Conservation (phyloP, 2,888 invertebrate species). For the Perdita meconis region DNA sequence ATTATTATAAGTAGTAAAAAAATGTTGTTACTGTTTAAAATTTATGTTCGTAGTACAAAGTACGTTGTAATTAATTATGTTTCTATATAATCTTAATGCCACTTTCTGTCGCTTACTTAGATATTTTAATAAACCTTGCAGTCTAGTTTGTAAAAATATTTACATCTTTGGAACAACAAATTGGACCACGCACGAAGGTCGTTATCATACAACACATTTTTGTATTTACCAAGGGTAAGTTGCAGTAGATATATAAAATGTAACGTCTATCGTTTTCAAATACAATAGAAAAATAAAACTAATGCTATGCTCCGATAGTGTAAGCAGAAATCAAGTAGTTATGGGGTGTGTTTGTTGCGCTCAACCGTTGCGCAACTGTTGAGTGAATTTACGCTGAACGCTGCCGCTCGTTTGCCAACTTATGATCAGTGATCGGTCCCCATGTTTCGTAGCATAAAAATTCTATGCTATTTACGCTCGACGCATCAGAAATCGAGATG, state of each 20-base stretch:
- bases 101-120: constrained; percentile 55
- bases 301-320: constrained; percentile 32
- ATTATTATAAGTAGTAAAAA: constrained; percentile 71
- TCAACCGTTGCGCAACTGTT: too few relatives aligned
- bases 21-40: constrained; percentile 52
- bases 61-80: constrained; percentile 32
- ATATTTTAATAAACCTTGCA: constrained; percentile 48
- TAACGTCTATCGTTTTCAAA: constrained; percentile 39
- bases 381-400: too few relatives aligned
- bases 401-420: too few relatives aligned
- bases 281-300: constrained; percentile 52
- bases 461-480: too few relatives aligned
- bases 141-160: constrained; percentile 49
- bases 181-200: constrained; percentile 48
- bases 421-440: too few relatives aligned
- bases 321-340: constrained; percentile 33
- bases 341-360: too few relatives aligned
- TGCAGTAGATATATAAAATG: constrained; percentile 23
- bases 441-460: too few relatives aligned
- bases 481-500: too few relatives aligned
- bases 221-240: constrained; percentile 28
- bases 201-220: constrained; percentile 43
- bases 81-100: constrained; percentile 55
- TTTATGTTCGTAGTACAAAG: constrained; percentile 43
- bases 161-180: constrained; percentile 53